A percentile compares a stretch with the other conserved stretches of the same genome.
phyloP scores from a whole-genome alignment of 2,113 vertebrate genomes.

The Aphyosemion australe region DNA sequence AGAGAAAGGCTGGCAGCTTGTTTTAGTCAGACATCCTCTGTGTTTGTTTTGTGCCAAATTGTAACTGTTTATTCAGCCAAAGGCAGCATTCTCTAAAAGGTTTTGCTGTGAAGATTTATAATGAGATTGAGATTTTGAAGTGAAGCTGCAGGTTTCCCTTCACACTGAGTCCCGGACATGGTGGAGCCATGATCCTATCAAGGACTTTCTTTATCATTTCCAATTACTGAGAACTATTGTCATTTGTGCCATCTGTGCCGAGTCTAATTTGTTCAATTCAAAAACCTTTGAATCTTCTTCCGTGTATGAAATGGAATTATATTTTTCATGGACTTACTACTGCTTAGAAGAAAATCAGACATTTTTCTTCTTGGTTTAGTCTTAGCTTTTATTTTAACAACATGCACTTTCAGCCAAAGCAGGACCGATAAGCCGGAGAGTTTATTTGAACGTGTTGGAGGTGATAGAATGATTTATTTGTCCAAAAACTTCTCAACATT shows the following conservation, averaged over 20 bases:
- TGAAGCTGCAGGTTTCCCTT: constrained; percentile 49
- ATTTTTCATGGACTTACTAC: constrained; percentile 26
- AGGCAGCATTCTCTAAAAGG: constrained; percentile 62
- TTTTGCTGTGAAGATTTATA: constrained; percentile 70
- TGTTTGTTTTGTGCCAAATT: constrained; percentile 71
- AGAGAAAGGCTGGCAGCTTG: constrained; percentile 66
- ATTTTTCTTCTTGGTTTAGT: constrained; percentile 1
- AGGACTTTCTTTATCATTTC: constrained; percentile 63
- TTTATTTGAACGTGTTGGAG: constrained; percentile 18
- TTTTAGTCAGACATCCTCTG: constrained; percentile 64
- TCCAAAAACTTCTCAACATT: constrained; percentile 25
- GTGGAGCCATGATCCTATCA: constrained; percentile 54
- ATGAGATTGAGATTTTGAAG: constrained; percentile 60
- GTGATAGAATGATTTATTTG: constrained; percentile 25
- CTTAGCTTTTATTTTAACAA: constrained; percentile 19
- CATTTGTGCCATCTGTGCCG: constrained; percentile 52
- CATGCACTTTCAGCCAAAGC: constrained; percentile 31
- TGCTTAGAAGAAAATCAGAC: constrained; percentile 25
- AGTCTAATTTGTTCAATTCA: constrained; percentile 70
- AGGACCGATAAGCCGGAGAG: constrained; percentile 14
- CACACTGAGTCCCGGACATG: constrained; percentile 45
- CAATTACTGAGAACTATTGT: constrained; percentile 66
- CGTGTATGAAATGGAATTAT: constrained; percentile 49
- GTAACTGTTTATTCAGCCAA: constrained; percentile 78
- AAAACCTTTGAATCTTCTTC: constrained; percentile 41